Evolutionary conservation across 2,888 invertebrate species (phyloP).

Genomic region (Microdon myrmicae): DNA sequence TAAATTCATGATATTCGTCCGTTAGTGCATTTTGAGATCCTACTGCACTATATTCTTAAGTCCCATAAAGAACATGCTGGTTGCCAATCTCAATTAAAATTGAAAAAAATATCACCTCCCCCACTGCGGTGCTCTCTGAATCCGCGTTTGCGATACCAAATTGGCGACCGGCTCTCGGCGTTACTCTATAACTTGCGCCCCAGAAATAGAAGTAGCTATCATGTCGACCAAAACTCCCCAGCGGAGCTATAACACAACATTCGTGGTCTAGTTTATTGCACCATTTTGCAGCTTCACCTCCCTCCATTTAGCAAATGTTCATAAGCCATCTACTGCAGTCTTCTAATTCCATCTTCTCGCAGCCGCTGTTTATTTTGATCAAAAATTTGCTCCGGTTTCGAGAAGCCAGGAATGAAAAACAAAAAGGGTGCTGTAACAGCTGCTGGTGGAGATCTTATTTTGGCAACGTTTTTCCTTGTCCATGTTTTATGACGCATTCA

Average conservation of each 20-base stretch:
- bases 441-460: conserved; percentile 46
- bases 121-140: background rate
- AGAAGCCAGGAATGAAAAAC: conserved; percentile 10
- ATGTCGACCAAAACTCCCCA: conserved; percentile 19
- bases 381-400: conserved; percentile 33
- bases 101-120: too few relatives aligned
- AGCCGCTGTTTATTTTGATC: conserved; percentile 18
- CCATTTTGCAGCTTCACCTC: conserved; percentile 11
- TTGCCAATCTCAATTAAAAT: too few relatives aligned
- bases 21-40: too few relatives aligned
- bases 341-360: conserved; percentile 2
- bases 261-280: conserved; percentile 46
- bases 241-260: conserved; percentile 22
- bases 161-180: conserved; percentile 19
- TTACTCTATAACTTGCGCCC: conserved; percentile 48
- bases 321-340: conserved; percentile 15
- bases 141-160: conserved; percentile 2
- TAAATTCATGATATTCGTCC: too few relatives aligned
- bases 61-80: too few relatives aligned
- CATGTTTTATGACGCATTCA: conserved; percentile 46
- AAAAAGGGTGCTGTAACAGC: conserved; percentile 39
- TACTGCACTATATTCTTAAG: conserved; percentile 40
- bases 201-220: conserved; percentile 43
- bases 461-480: conserved; percentile 45
- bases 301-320: conserved; percentile 7